Percentiles rank a stretch among this genome's conserved stretches.
phyloP scores from a whole-genome alignment of 2,888 invertebrate genomes.

The Masnerella sp. region DNA sequence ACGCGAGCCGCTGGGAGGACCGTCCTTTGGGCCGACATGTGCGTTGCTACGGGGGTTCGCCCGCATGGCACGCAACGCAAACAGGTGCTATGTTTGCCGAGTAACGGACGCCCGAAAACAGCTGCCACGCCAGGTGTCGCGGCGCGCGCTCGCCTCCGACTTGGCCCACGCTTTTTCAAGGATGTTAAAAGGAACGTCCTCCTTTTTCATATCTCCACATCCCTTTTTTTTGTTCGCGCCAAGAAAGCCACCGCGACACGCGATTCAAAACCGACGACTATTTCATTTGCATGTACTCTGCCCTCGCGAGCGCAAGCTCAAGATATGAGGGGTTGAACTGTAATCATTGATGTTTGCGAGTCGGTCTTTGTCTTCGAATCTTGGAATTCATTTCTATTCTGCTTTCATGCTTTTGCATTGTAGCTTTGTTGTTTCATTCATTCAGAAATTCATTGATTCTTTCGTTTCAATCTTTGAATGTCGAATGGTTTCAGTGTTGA shows the following conservation, averaged over 20 bases:
- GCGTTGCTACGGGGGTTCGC: constrained; percentile 70
- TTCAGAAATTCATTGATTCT: too few relatives aligned
- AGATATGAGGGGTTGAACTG: too few relatives aligned
- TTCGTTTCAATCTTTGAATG: too few relatives aligned
- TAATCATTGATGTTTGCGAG: too few relatives aligned
- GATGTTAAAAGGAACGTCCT: constrained; percentile 40
- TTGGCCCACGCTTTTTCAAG: constrained; percentile 32
- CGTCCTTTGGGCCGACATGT: constrained; percentile 66
- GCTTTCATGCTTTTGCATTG: too few relatives aligned
- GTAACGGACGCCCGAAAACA: constrained; percentile 73
- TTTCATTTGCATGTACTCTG: not conserved
- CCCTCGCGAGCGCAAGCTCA: too few relatives aligned
- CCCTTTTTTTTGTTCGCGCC: constrained; percentile 18
- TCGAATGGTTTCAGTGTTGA: too few relatives aligned
- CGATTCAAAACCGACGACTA: not conserved
- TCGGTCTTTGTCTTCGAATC: not conserved
- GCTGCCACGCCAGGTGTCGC: constrained; percentile 76
- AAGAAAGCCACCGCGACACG: not conserved
- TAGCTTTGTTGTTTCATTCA: too few relatives aligned
- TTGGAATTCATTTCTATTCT: too few relatives aligned
- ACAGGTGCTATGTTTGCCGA: constrained; percentile 73
- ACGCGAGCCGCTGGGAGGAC: constrained; percentile 58
- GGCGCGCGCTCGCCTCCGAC: constrained; percentile 17
- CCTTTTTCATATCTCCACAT: constrained; percentile 13
- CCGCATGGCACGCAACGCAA: constrained; percentile 68